Conservation (phyloP, 2,888 invertebrate species). For the Leptopterna dolabrata region DNA sequence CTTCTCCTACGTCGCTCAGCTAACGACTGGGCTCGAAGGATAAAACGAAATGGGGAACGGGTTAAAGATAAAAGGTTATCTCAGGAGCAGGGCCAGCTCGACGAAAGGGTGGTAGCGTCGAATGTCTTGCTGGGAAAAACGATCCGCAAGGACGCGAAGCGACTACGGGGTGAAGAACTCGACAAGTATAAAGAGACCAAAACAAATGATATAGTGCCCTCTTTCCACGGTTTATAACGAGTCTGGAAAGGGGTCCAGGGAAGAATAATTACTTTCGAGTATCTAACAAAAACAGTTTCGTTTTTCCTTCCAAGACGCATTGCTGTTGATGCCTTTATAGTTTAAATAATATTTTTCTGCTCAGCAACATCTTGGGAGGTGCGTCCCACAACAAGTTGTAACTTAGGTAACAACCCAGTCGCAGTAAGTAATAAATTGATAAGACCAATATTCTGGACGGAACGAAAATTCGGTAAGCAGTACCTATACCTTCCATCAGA, state of each 20-base stretch:
- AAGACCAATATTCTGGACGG: no score
- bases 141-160: not conserved
- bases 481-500: no score
- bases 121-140: not conserved
- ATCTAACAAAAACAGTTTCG: not conserved
- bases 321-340: no score
- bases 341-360: no score
- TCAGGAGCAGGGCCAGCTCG: not conserved
- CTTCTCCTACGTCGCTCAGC: conserved; percentile 17
- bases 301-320: not conserved
- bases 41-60: not conserved
- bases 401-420: no score
- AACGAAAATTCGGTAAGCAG: no score
- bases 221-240: not conserved
- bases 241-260: not conserved
- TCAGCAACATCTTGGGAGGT: no score
- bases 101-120: not conserved
- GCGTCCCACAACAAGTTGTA: no score
- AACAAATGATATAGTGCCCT: not conserved
- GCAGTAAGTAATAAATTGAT: no score
- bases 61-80: conserved; percentile 10
- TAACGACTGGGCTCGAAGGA: not conserved
- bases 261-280: not conserved
- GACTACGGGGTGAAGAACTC: not conserved
- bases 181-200: not conserved